Conservation (phyloP, 2,113 vertebrate species). For the Oncorhynchus keta region DNA sequence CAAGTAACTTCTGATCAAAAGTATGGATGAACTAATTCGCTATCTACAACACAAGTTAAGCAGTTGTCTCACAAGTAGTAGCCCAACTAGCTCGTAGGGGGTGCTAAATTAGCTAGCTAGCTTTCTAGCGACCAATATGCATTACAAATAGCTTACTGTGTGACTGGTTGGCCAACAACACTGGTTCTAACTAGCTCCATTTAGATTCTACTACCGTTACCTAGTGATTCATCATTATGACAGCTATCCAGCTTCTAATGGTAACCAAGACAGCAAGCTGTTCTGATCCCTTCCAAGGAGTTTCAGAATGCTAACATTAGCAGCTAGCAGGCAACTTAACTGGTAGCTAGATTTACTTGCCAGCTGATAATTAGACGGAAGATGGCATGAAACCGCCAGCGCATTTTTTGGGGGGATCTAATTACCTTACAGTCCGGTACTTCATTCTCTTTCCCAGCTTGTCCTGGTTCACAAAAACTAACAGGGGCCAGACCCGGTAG, state of each 20-base stretch:
- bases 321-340: neutral
- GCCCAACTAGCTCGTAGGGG: too few species aligned
- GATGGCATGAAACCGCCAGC: neutral
- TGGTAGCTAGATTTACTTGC: neutral
- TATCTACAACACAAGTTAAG: too few species aligned
- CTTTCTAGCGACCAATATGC: neutral
- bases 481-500: slow-evolving; percentile 89
- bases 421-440: slow-evolving; percentile 83
- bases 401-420: neutral
- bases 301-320: neutral
- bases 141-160: neutral
- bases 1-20: too few species aligned
- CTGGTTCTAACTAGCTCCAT: neutral
- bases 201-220: too few species aligned
- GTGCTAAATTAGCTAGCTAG: neutral
- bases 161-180: neutral
- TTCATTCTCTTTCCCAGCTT: slow-evolving; percentile 44
- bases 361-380: neutral
- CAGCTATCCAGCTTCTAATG: too few species aligned
- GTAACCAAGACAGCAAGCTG: too few species aligned
- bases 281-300: too few species aligned
- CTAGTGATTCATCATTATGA: too few species aligned
- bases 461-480: slow-evolving; percentile 81
- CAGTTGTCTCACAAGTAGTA: too few species aligned
- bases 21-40: too few species aligned